Percentiles rank a stretch among this genome's conserved stretches.
Conservation (phyloP, 2,113 vertebrate species). For the Orientallactaga bullata region DNA sequence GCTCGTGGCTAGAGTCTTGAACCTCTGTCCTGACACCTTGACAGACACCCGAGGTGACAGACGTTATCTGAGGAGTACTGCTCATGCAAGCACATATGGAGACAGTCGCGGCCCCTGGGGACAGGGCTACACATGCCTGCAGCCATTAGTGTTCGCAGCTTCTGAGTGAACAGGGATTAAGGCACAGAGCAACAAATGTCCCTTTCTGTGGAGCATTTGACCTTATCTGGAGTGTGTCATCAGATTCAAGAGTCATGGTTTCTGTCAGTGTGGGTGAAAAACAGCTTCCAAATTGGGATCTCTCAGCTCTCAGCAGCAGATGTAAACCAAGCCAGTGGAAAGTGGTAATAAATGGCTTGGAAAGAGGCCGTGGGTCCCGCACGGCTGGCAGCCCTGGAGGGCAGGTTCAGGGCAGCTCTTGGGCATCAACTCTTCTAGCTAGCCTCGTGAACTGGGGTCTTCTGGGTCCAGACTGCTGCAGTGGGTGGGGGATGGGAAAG, state of each 20-base stretch:
- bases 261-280: constrained; percentile 62
- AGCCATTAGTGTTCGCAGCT: constrained; percentile 81
- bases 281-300: constrained; percentile 21
- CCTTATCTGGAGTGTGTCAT: constrained; percentile 59
- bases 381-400: neutral
- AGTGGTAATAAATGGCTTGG: constrained; percentile 65
- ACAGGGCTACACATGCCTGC: constrained; percentile 68
- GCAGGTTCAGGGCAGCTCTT: neutral
- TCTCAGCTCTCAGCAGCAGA: constrained; percentile 30
- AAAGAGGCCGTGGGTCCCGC: constrained; percentile 44
- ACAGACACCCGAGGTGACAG: neutral
- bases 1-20: constrained; percentile 37
- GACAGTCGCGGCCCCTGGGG: constrained; percentile 63
- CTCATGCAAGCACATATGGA: neutral
- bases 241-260: constrained; percentile 66
- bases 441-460: neutral
- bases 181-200: constrained; percentile 82
- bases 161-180: constrained; percentile 81
- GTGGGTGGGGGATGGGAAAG: no score
- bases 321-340: neutral
- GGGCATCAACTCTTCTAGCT: neutral
- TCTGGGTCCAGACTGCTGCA: neutral
- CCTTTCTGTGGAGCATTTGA: constrained; percentile 69
- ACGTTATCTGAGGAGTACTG: neutral
- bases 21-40: constrained; percentile 36